Base-by-base conservation (phyloP, 2,113 vertebrate species). In the Alligator sinensis region DNA sequence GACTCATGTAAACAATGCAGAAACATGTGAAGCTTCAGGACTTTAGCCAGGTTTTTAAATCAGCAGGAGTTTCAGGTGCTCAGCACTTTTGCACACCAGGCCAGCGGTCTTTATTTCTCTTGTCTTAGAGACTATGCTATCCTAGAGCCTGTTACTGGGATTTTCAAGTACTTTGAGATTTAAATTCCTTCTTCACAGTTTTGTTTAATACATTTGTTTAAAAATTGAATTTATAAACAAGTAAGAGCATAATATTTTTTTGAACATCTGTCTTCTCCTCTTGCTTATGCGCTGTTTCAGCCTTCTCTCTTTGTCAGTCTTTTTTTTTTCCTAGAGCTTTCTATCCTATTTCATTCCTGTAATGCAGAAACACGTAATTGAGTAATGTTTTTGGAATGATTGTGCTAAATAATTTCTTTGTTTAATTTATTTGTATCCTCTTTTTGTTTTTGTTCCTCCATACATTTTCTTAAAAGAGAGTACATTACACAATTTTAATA, bases 241-340 rank as follows among this genome's bases (percentile, higher is more conserved):
- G 18, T 38, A 58, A 47, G 77, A 68, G 17, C 1, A 68, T 64
- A 62, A 82, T 17, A 60, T 70, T 63, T 91, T 27, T 80, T 77
- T 80, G 78, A 88, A 28, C 3, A 13, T 30, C 28, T 66, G 64
- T 66, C 64, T 30, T 66, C 28, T 66, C 47, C 28, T 66, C 47
- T 47, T 47, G 47, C 47, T 47, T 47, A 47, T 47, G 47, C 7
- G 4, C 4, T 9, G 12, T 61, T 22, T 84, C 16, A 77, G 25
- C 11, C 1, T 11, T 77, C 25, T 74, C 0, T 13, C 74, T 88
- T 38, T 63, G 28, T 74, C 74, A 24, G 25, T 86, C 74, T 92
- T 10, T 85, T 24, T 82, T 68, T 72, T 93, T 92, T 93, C 58
- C 75, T 61, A 38, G 30, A 59, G 76, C 89, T 94, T 95, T 91